Evolutionary conservation across 2,888 invertebrate species (phyloP), one percentile per base, ranked within the genome.

Genomic region (Pachliopta kotzebuea): DNA sequence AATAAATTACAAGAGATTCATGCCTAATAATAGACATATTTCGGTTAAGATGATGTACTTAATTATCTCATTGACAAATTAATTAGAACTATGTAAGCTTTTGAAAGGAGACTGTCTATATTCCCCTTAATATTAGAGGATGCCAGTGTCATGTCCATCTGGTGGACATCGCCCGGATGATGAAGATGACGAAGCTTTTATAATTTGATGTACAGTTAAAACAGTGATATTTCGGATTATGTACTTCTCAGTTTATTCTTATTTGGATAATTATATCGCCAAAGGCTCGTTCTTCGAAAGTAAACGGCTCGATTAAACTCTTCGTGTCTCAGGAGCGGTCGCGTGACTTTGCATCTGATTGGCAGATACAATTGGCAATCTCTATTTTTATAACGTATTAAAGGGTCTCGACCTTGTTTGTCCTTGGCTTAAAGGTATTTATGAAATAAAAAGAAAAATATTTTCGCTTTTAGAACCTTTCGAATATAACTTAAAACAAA

Each of bases 321-420:
- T 54, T 29, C 21, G 54, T 49, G 42, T 42, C 23, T 42, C 54
- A 23, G 58, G 23, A 49, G 7, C 45, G n/a, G n/a, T 54, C 23
- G 63, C 58, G 54, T 63, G 63, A 63, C 57, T 55, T 42, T 57
- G 50, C 42, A 31, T 45, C 21, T 58, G 63, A 63, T 54, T 63
- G 63, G 31, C 58, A 63, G 63, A 45, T 29, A 57, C 57, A 54
- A 58, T 63, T 26, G 50, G 20, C 24, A 52, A 37, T n/a, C 53
- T 45, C 26, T 57, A 31, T 49, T 50, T 37, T 53, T 63, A 45
- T 26, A 57, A 53, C 24, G 24, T 26, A 24, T 57, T 42, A 53
- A 57, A 53, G 21, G 24, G 20, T 37, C 42, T 63, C 45, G 58
- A 63, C 53, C 58, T 63, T 63, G 18, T 9, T 29, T 49, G 54